These are phyloP conservation scores for Oostethus manadensis DNA, from an alignment of 2,113 vertebrate genomes.

Conservation along the genomic window DNA sequence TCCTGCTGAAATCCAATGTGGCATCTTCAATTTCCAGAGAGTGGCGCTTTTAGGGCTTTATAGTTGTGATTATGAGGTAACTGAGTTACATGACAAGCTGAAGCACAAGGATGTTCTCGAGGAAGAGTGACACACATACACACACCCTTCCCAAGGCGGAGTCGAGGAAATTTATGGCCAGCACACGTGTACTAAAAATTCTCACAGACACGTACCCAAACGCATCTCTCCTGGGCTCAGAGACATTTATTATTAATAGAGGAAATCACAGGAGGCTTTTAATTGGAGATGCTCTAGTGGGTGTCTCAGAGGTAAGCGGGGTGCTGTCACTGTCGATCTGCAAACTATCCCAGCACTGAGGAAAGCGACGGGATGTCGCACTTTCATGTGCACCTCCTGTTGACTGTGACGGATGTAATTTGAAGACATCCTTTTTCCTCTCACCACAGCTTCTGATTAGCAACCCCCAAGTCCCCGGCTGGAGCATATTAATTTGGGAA, in stretches of 20 bases:
- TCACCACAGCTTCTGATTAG: slow-evolving; percentile 67
- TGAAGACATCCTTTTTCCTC: slow-evolving; percentile 63
- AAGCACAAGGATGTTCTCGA: slow-evolving; percentile 8
- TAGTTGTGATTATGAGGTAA: slow-evolving; percentile 49
- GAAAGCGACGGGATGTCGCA: slow-evolving; percentile 57
- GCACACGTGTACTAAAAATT: slow-evolving; percentile 25
- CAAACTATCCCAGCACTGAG: slow-evolving; percentile 56
- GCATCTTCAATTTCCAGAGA: slow-evolving; percentile 69
- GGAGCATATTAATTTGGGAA: slow-evolving; percentile 67
- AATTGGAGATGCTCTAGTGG: slow-evolving; percentile 67
- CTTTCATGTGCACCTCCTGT: slow-evolving; percentile 73
- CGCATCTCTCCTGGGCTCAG: slow-evolving; percentile 42
- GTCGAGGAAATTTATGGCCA: slow-evolving; percentile 13
- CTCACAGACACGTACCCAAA: slow-evolving; percentile 41
- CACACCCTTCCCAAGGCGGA: slow-evolving; percentile 16
- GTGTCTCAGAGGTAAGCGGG: slow-evolving; percentile 64
- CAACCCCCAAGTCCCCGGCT: slow-evolving; percentile 56
- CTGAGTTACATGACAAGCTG: slow-evolving; percentile 34
- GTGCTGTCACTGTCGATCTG: slow-evolving; percentile 69
- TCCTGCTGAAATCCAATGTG: slow-evolving; percentile 72
- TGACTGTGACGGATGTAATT: slow-evolving; percentile 72
- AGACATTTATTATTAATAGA: slow-evolving; percentile 73
- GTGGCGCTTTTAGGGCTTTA: slow-evolving; percentile 50
- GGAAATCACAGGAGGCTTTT: slow-evolving; percentile 67
- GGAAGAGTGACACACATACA: background rate